Base-by-base conservation (phyloP, 92 coral and sea anemone species). In the Epizoanthus fatuus region DNA sequence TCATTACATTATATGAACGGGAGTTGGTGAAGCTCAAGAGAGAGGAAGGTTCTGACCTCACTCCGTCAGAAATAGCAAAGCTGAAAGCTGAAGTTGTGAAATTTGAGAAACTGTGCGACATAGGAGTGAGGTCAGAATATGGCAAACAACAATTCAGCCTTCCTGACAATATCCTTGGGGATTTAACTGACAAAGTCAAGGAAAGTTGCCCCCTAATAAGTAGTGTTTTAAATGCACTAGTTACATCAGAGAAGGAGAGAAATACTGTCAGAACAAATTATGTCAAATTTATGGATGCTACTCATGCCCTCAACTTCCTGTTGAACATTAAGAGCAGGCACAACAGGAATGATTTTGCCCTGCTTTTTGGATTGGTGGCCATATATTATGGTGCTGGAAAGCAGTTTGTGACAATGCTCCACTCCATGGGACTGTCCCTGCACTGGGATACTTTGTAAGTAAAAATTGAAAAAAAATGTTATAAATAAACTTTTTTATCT, bases 371-470 rank as follows among this genome's bases (percentile, higher is more conserved):
- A 66, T 7, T 66, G 13, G 5, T 66, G 47, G 17, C 72, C 19
- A 63, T 63, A 2, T 63, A 44, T 7, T 20, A 63, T 64, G 70
- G 70, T 7, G 70, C 70, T 5, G 45, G 70, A 14, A 66, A 66
- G 72, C 72, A 66, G 72, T 66, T 66, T n/a, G 16, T 66, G n/a
- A 35, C 3, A 66, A 35, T 66, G 72, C 72, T 66, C 0, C 71
- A 65, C 15, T 65, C 71, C 15, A 65, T 65, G 71, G 71, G 71
- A 32, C 47, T 65, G 2, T 65, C 71, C 3, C 19, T 65, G n/a
- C 71, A 65, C 16, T 65, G 71, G 49, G 71, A 65, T 7, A 65
- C 71, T 65, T 65, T 65, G 71, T 65, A 65, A 65, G 71, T 65
- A 22, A 64, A 22, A 64, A 29, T 63, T 4, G 11, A 40, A 40